Conservation (phyloP, 1,140 invertebrate species). For the Drosophila nikananu region DNA sequence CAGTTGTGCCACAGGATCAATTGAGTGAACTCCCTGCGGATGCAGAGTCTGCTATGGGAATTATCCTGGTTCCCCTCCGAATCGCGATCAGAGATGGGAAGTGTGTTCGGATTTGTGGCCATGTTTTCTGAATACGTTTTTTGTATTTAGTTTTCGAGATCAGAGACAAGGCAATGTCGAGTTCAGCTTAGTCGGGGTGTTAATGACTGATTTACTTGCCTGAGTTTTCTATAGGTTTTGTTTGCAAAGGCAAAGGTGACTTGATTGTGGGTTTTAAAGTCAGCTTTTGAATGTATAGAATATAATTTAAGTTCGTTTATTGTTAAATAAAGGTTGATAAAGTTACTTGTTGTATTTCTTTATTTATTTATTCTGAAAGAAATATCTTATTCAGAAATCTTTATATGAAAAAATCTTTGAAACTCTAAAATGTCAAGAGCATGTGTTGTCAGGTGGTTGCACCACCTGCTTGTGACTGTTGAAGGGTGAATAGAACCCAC, state of each 20-base stretch:
- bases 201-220: background rate
- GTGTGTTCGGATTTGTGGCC: background rate
- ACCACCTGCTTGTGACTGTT: conserved; percentile 2
- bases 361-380: background rate
- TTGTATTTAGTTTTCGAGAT: background rate
- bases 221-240: background rate
- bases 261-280: background rate
- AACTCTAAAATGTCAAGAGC: conserved; percentile 25
- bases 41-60: background rate
- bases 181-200: background rate
- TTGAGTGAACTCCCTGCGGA: conserved; percentile 9
- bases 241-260: background rate
- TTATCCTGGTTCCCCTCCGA: background rate
- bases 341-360: background rate
- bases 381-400: background rate
- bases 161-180: background rate
- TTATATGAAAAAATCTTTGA: background rate
- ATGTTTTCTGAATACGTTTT: background rate
- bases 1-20: conserved; percentile 42
- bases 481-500: background rate
- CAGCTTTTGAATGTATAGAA: background rate
- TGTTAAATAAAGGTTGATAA: background rate
- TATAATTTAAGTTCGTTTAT: background rate
- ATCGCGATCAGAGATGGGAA: background rate
- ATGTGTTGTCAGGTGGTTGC: conserved; percentile 39